phyloP scores from a whole-genome alignment of 2,888 invertebrate species.

The Phaedon cochleariae region DNA sequence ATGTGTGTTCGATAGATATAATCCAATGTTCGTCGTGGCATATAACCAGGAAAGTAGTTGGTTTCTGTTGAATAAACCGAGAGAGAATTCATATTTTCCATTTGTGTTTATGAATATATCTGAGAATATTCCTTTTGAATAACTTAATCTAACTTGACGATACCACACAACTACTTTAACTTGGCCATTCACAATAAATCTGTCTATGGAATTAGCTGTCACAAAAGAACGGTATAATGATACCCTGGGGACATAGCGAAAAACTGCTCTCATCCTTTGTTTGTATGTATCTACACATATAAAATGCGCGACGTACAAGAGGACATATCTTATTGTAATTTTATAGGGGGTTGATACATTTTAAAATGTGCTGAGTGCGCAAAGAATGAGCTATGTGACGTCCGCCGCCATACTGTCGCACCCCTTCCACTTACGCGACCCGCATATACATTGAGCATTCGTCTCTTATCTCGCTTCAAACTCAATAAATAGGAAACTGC shows the following conservation, averaged over 20 bases:
- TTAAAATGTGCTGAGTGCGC: constrained; percentile 64
- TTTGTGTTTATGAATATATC: no score
- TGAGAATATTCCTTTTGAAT: no score
- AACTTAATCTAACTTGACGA: no score
- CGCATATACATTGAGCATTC: constrained; percentile 58
- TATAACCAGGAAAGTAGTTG: no score
- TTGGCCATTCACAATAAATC: not conserved
- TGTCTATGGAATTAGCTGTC: not conserved
- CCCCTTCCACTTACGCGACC: constrained; percentile 60
- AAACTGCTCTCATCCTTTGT: constrained; percentile 38
- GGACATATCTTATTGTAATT: constrained; percentile 62
- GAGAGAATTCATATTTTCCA: no score
- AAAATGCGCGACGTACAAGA: constrained; percentile 47
- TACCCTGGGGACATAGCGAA: not conserved
- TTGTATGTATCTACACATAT: constrained; percentile 46
- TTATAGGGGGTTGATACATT: constrained; percentile 64
- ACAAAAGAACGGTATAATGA: not conserved
- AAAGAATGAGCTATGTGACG: constrained; percentile 64
- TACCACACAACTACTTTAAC: no score
- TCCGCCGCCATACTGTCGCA: constrained; percentile 63
- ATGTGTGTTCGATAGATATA: no score
- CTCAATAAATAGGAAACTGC: constrained; percentile 62
- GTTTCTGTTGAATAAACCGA: no score
- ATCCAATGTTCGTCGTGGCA: no score
- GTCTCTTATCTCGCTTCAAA: constrained; percentile 59